phyloP scores from a whole-genome alignment of 2,888 invertebrate genomes.

The Drosophila setosimentum region DNA sequence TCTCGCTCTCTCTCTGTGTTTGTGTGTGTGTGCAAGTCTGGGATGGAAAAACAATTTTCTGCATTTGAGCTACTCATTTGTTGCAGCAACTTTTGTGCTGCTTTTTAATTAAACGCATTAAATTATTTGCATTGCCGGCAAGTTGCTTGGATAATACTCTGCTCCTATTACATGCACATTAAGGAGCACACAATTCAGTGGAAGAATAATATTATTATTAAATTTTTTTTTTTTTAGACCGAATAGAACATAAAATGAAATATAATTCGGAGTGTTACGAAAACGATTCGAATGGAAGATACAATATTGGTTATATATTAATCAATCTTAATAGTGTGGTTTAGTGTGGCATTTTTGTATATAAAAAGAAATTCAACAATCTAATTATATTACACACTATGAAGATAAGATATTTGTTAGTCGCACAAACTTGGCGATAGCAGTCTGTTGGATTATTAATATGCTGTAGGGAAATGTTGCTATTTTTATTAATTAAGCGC shows the following conservation, averaged over 20 bases:
- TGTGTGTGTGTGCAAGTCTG: constrained; percentile 15
- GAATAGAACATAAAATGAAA: not conserved
- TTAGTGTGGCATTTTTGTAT: not conserved
- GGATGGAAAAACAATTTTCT: constrained; percentile 57
- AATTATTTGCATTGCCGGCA: constrained; percentile 55
- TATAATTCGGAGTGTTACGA: not conserved
- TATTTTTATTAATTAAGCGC: constrained; percentile 57
- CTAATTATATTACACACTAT: not conserved
- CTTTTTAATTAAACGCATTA: constrained; percentile 71
- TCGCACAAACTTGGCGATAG: not conserved
- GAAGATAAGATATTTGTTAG: not conserved
- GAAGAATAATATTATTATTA: not conserved
- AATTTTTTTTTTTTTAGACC: not conserved
- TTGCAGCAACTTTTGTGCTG: constrained; percentile 41
- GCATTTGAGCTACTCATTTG: constrained; percentile 47
- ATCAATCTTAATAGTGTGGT: fast-evolving
- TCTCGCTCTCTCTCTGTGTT: constrained; percentile 1
- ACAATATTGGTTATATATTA: not conserved
- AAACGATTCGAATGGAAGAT: not conserved
- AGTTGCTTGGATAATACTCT: constrained; percentile 7
- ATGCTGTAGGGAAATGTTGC: constrained; percentile 12
- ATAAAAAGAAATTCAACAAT: not conserved
- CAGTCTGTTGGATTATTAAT: constrained; percentile 26
- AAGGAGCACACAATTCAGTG: not conserved
- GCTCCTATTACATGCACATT: not conserved